A percentile compares a stretch with the other conserved stretches of the same genome.
Conservation (phyloP, 2,797 vertebrate genomes). For the Enteromius paludinosus region DNA sequence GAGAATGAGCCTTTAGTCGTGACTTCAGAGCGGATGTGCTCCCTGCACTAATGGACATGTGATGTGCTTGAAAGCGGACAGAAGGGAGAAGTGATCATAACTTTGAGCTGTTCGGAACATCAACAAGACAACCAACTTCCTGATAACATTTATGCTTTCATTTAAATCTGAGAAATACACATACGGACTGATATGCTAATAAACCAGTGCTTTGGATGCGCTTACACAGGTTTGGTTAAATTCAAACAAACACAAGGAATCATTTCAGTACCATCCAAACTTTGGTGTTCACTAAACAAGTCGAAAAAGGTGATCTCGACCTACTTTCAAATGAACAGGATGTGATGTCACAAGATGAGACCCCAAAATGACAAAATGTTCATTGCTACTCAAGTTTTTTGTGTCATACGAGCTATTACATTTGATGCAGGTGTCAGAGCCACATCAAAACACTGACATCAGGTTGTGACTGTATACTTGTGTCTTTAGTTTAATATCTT, state of each 20-base stretch:
- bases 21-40: neutral
- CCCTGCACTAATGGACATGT: neutral
- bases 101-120: neutral
- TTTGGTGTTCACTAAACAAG: neutral
- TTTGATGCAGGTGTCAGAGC: neutral
- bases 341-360: neutral
- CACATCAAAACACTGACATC: neutral
- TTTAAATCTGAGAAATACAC: neutral
- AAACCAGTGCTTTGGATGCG: neutral
- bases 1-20: neutral
- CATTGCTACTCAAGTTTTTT: neutral
- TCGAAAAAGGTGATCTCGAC: neutral
- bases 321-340: neutral
- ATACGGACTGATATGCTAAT: neutral
- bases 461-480: neutral
- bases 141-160: constrained; percentile 9
- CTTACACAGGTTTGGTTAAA: neutral
- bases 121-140: neutral
- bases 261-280: neutral
- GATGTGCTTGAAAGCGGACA: neutral
- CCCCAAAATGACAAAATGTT: neutral
- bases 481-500: too few species aligned
- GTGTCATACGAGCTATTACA: neutral
- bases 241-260: neutral
- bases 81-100: neutral